Evolutionary conservation across 1,140 invertebrate genomes (phyloP), one percentile per base, ranked within the genome.

Genomic region (Eriocheir sinensis): DNA sequence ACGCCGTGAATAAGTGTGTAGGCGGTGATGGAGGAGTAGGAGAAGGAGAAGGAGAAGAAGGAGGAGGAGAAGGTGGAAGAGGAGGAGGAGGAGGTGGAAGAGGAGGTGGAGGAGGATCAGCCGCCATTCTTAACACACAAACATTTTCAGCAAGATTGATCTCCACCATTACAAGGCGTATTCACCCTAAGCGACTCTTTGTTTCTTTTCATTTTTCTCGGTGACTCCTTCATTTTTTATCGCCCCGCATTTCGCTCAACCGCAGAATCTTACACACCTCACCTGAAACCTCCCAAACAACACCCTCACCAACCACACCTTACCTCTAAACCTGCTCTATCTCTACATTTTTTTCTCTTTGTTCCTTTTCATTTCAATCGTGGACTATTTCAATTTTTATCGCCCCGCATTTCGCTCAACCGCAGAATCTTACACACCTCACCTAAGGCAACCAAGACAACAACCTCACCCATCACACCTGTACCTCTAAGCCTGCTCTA

Each of bases 121-220:
- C 2, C 21, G 60, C 60, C 17, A 12, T 72, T 72, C 60, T 72
- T n/a, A 72, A 72, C 60, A n/a, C 60, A 72, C 60, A 72, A 72
- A 72, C 60, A 72, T n/a, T 72, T 72, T n/a, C 60, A 72, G 12
- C n/a, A 72, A 72, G 60, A 72, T 72, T 72, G 60, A 72, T 72
- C 17, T n/a, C 21, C 21, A 72, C 60, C 27, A 72, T 72, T 72
- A 72, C 60, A 4, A 72, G 21, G 21, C 8, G 60, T 72, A n/a
- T 72, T 72, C 60, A 72, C 60, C 60, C 60, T n/a, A 72, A 72
- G 60, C 60, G 60, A 4, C 21, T 72, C 9, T 72, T 72, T 72
- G 60, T 72, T 72, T 72, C 60, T 72, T 72, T 72, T 72, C 60
- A 72, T 72, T 72, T 72, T 72, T 72, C 27, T 72, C 60, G 3